phyloP scores from a whole-genome alignment of 2,113 vertebrate genomes.

The Thermophis baileyi region DNA sequence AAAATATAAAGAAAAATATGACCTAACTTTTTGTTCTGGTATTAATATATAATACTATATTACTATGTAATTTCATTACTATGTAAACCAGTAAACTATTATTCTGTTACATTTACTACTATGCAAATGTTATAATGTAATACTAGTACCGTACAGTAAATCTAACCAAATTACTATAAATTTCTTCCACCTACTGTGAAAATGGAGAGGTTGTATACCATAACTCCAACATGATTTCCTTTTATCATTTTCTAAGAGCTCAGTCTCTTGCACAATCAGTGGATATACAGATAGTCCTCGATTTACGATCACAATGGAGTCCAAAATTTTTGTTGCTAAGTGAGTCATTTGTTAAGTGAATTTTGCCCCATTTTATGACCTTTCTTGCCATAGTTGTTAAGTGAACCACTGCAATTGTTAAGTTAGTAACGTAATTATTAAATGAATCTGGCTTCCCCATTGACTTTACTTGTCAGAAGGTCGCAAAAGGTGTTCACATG shows the following conservation, averaged over 20 bases:
- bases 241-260: constrained; percentile 3
- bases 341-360: no score
- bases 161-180: constrained; percentile 31
- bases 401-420: no score
- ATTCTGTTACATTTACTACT: background rate
- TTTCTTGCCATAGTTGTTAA: no score
- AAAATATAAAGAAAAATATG: background rate
- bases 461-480: no score
- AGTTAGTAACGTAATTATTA: no score
- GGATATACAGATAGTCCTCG: background rate
- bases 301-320: no score
- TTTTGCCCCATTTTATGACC: no score
- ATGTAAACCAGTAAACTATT: background rate
- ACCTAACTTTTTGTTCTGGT: background rate
- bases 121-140: constrained; percentile 8
- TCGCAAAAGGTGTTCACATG: no score
- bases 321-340: no score
- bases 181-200: background rate
- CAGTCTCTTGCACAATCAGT: background rate
- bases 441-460: no score
- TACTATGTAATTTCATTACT: background rate
- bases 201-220: background rate
- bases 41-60: background rate
- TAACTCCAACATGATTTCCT: constrained; percentile 19
- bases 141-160: constrained; percentile 18